A percentile compares a stretch with the other conserved stretches of the same genome.
Conservation (phyloP, 2,797 vertebrate genomes). For the Centroberyx gerrardi region DNA sequence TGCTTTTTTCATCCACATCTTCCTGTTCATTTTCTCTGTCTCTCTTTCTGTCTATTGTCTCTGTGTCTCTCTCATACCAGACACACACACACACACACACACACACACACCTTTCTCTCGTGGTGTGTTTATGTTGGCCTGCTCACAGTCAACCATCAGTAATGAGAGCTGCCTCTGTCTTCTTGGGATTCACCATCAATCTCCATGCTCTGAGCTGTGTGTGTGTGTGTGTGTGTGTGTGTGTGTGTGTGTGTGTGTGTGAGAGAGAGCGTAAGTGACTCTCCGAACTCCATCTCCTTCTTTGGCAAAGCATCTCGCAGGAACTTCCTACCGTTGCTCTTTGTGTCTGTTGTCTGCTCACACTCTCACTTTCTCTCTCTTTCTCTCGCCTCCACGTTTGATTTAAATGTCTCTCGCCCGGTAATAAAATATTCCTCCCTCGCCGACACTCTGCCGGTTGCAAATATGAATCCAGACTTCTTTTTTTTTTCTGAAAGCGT, state of each 20-base stretch:
- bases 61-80: not conserved
- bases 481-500: not conserved
- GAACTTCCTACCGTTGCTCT: conserved; percentile 23
- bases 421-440: conserved; percentile 51
- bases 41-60: not conserved
- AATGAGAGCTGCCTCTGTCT: conserved; percentile 31
- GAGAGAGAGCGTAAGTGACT: conserved; percentile 27
- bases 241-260: conserved; percentile 23
- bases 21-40: not conserved
- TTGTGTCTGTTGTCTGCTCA: conserved; percentile 39
- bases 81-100: too few species aligned
- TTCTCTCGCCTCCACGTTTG: conserved; percentile 34
- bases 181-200: conserved; percentile 46
- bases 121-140: conserved; percentile 33
- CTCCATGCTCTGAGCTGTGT: conserved; percentile 17
- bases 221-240: conserved; percentile 15
- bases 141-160: conserved; percentile 45
- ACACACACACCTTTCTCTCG: conserved; percentile 2
- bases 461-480: conserved; percentile 27
- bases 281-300: conserved; percentile 74
- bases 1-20: too few species aligned
- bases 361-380: conserved; percentile 19
- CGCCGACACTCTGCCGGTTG: conserved; percentile 10
- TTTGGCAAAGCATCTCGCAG: conserved; percentile 70
- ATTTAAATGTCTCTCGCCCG: conserved; percentile 18